Evolutionary conservation across 2,797 vertebrate genomes (phyloP), one percentile per base, ranked within the genome.

Genomic region (Aplochiton taeniatus): DNA sequence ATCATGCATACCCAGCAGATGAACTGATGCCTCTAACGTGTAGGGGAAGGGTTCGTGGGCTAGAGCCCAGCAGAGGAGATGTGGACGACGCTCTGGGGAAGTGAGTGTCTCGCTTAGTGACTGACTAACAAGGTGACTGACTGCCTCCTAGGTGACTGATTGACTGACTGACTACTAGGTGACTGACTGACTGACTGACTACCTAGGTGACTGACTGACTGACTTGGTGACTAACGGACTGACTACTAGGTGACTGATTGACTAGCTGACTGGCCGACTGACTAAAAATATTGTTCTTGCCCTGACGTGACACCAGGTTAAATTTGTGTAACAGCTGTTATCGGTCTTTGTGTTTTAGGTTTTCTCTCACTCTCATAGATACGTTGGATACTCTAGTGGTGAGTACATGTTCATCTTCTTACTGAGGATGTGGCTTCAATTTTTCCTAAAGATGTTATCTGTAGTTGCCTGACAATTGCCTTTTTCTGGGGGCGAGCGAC

Each of bases 1-100:
- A 98, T 89, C 97, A 98, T 61, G 98, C 98, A 0, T 99, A 98
- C 78, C 98, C 98, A 81, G 97, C 97, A 11, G 98, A 99, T 71
- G 98, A 99, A 86, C 94, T 99, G 72, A 99, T 99, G 97, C 98
- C 98, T 76, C 91, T 99, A 65, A 98, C 96, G 10, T 99, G 97
- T 68, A 94, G 98, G 78, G 98, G 98, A 66, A 91, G 98, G 76
- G 94, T 98, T 56, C 94, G 97, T 70, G 98, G 96, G 53, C 94
- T 96, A 63, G 97, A 98, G 75, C 98, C 98, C 7, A 98, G 98
- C 79, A 92, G 98, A 70, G 98, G 98, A 18, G 98, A 98, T 0
- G 91, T 98, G 44, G 98, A 99, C 18, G 98, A 99, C 50, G 97
- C 97, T 16, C 87, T 99, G 81, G 98, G 98, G 82, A 98, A 95